Percentiles rank a stretch among this genome's conserved stretches.
Conservation (phyloP, 2,797 vertebrate genomes). For the Eulemur albifrons region DNA sequence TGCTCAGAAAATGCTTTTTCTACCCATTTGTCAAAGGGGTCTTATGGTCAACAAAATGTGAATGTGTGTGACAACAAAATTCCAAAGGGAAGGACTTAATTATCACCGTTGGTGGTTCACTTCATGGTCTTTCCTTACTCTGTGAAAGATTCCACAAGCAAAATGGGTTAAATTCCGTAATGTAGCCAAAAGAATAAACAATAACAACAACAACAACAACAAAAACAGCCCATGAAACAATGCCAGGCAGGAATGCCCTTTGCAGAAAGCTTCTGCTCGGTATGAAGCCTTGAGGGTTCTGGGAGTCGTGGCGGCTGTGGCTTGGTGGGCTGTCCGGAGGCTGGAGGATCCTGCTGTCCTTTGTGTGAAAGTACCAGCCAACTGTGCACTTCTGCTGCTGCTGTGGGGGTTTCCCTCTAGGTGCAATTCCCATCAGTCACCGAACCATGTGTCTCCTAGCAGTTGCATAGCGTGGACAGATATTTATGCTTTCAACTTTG, state of each 20-base stretch:
- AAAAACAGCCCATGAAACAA: neutral
- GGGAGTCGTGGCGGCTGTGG: neutral
- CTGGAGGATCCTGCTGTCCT: neutral
- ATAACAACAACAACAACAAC: neutral
- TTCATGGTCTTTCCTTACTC: slow-evolving; percentile 55
- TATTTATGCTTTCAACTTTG: neutral
- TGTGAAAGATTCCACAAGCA: slow-evolving; percentile 49
- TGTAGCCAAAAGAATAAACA: neutral
- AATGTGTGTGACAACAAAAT: slow-evolving; percentile 57
- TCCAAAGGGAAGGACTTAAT: slow-evolving; percentile 67
- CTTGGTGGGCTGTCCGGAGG: neutral
- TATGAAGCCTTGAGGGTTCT: neutral
- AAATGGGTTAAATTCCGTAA: slow-evolving; percentile 36
- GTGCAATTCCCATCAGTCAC: neutral
- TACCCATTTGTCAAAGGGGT: slow-evolving; percentile 53
- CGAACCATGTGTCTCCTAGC: neutral
- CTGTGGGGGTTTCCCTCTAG: neutral
- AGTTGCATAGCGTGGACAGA: neutral
- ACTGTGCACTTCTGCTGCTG: neutral
- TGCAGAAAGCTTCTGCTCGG: neutral
- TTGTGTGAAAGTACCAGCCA: neutral
- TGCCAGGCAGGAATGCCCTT: neutral
- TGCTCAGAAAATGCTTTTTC: slow-evolving; percentile 16
- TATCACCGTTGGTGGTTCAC: slow-evolving; percentile 53
- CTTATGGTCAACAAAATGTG: slow-evolving; percentile 67